A percentile compares a stretch with the other conserved stretches of the same genome.
Conservation (phyloP, 2,797 vertebrate genomes). For the Cirrhinus molitorella region DNA sequence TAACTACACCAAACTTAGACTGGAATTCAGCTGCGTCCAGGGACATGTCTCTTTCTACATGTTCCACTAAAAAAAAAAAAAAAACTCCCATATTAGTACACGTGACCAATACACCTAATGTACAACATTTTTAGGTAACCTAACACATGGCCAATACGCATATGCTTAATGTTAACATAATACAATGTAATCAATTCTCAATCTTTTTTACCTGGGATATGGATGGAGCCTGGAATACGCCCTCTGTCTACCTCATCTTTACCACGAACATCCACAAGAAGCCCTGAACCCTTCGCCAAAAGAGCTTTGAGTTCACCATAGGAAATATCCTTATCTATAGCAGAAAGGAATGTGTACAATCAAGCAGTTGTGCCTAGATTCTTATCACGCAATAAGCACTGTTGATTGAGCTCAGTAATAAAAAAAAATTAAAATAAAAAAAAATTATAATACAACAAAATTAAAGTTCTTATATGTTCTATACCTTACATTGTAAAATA, state of each 20-base stretch:
- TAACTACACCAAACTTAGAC: conserved; percentile 75
- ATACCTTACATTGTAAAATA: not conserved
- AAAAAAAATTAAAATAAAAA: not conserved
- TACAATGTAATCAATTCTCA: too few relatives aligned
- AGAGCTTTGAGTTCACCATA: conserved; percentile 77
- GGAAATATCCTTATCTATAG: conserved; percentile 66
- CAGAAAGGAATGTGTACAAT: not conserved
- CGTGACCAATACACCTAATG: not conserved
- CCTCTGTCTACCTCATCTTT: conserved; percentile 81
- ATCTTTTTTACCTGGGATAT: conserved; percentile 78
- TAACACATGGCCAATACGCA: too few relatives aligned
- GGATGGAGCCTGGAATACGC: conserved; percentile 77
- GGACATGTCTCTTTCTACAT: conserved; percentile 76
- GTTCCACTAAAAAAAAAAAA: conserved; percentile 69
- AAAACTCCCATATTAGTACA: too few relatives aligned
- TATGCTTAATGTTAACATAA: too few relatives aligned
- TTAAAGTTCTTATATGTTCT: not conserved
- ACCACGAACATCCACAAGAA: conserved; percentile 82
- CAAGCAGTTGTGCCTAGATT: not conserved
- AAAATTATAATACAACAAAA: not conserved
- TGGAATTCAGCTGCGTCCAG: conserved; percentile 79
- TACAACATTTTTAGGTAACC: not conserved
- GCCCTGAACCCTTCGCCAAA: conserved; percentile 64
- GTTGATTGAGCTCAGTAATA: not conserved
- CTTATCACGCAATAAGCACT: not conserved